Evolutionary conservation across 2,888 invertebrate species (phyloP).

Genomic region (Ethmia dodecea): DNA sequence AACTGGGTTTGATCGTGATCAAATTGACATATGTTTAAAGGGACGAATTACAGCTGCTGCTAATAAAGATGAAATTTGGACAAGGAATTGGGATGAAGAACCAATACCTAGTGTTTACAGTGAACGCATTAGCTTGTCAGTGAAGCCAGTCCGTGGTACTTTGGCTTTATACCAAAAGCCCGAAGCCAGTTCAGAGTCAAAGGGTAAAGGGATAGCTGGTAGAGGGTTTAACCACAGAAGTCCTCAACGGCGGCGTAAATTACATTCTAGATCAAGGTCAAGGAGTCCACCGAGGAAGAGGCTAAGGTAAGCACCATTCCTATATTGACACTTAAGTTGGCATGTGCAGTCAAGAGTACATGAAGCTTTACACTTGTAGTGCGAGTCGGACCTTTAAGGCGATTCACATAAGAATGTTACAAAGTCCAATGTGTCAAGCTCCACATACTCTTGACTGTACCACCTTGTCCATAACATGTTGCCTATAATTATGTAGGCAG

Average conservation of each 20-base stretch:
- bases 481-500: too few relatives aligned
- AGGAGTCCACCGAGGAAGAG: conserved; percentile 72
- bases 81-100: conserved; percentile 96
- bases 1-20: conserved; percentile 92
- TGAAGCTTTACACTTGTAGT: too few relatives aligned
- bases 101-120: conserved; percentile 93
- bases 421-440: too few relatives aligned
- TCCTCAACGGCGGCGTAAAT: conserved; percentile 52
- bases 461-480: too few relatives aligned
- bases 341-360: too few relatives aligned
- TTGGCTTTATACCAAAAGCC: conserved; percentile 78
- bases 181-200: conserved; percentile 44
- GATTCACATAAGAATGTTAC: too few relatives aligned
- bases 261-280: conserved; percentile 56
- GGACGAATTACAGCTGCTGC: conserved; percentile 95
- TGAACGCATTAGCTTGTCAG: conserved; percentile 82
- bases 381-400: too few relatives aligned
- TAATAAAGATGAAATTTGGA: conserved; percentile 90
- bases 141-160: conserved; percentile 78
- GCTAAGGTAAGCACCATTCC: conserved; percentile 57
- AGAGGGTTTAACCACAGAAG: conserved; percentile 36
- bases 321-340: too few relatives aligned
- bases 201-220: conserved; percentile 34
- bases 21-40: conserved; percentile 95
- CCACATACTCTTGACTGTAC: too few relatives aligned